These are phyloP conservation scores for Nycticryphes semicollaris DNA, from an alignment of 2,113 vertebrate genomes.

Conservation along the genomic window DNA sequence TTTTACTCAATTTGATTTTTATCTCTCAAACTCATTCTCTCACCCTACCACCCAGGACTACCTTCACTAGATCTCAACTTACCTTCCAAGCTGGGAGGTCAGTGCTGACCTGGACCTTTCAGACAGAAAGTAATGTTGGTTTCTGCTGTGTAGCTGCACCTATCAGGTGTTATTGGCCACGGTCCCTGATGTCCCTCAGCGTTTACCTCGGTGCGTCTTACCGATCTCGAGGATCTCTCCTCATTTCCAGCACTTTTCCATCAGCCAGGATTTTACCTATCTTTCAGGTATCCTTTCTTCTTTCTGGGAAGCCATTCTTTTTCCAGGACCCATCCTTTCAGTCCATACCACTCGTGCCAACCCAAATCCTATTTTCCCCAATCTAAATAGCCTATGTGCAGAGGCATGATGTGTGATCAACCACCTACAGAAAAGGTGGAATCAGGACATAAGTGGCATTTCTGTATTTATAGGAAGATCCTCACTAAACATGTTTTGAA, in stretches of 20 bases:
- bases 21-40: background rate
- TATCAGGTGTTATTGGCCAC: background rate
- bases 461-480: background rate
- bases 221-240: background rate
- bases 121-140: background rate
- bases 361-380: background rate
- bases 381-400: background rate
- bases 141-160: background rate
- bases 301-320: background rate
- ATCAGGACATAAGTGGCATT: background rate
- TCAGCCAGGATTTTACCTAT: background rate
- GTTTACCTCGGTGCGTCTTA: rapidly evolving
- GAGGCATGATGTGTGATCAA: background rate
- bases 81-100: background rate
- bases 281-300: background rate
- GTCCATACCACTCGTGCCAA: background rate
- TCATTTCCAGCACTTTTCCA: background rate
- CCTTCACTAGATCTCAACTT: background rate
- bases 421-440: background rate
- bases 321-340: background rate
- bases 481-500: background rate
- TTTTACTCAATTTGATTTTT: background rate
- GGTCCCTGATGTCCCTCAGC: background rate
- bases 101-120: background rate
- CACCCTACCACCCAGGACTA: background rate